These are phyloP conservation scores for Cryptus armator DNA, from an alignment of 2,888 invertebrate species.

Conservation along the genomic window DNA sequence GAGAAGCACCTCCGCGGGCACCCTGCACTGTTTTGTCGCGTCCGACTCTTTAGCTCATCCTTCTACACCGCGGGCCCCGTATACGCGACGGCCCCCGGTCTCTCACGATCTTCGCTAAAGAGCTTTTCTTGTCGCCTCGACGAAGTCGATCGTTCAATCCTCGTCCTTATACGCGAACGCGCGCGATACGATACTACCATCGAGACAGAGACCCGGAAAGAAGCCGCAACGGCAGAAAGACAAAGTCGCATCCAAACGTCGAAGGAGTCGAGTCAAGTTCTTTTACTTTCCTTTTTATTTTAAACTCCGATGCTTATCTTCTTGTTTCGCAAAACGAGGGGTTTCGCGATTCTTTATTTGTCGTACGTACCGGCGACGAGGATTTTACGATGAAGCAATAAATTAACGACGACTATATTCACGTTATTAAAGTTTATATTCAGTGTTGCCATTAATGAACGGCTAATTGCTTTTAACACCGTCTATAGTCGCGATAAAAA, in stretches of 20 bases:
- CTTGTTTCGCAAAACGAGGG: neutral
- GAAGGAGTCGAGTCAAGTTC: neutral
- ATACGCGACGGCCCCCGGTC: constrained; percentile 51
- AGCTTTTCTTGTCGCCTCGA: constrained; percentile 64
- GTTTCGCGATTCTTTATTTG: neutral
- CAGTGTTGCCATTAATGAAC: neutral
- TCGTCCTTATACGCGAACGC: constrained; percentile 55
- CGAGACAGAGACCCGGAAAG: no score
- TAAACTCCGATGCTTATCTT: neutral
- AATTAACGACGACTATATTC: neutral
- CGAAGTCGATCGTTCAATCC: constrained; percentile 67
- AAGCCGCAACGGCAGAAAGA: neutral
- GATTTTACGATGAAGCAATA: constrained; percentile 8
- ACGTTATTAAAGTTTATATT: neutral
- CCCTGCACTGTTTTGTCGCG: constrained; percentile 45
- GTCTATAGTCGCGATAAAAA: neutral
- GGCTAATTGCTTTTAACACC: constrained; percentile 9
- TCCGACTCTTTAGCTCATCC: constrained; percentile 3
- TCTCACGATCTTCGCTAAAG: constrained; percentile 37
- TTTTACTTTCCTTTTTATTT: neutral
- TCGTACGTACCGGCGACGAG: neutral
- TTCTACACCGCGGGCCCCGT: neutral
- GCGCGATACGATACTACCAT: neutral
- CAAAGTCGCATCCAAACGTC: constrained; percentile 1
- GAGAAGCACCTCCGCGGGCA: constrained; percentile 20